Evolutionary conservation across 2,113 vertebrate genomes (phyloP).

Genomic region (Laticauda laticaudata): DNA sequence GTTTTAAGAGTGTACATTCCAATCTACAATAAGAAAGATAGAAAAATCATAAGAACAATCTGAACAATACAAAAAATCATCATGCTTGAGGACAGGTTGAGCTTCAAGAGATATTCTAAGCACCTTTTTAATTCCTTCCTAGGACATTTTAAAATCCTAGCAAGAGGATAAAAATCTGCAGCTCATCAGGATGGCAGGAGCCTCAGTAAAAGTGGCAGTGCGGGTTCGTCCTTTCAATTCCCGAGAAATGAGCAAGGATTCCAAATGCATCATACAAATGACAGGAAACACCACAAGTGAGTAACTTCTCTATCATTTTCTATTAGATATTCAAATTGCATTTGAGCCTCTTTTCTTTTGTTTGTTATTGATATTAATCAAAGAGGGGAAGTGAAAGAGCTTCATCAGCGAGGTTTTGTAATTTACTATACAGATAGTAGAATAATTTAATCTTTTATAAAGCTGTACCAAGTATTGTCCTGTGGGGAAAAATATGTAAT

Average conservation of each 20-base stretch:
- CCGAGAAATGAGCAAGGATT: conserved; percentile 89
- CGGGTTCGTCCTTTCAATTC: conserved; percentile 97
- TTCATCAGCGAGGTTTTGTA: not conserved
- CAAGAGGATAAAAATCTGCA: not conserved
- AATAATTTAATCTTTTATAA: not conserved
- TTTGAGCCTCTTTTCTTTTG: not conserved
- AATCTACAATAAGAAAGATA: not conserved
- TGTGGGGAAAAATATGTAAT: not conserved
- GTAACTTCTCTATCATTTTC: conserved; percentile 54
- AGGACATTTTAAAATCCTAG: not conserved
- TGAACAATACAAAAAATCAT: not conserved
- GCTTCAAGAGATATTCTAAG: not conserved
- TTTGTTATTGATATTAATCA: not conserved
- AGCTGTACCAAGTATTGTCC: not conserved
- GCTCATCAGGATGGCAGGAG: conserved; percentile 83
- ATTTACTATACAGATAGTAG: not conserved
- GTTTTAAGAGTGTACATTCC: not conserved
- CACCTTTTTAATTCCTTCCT: accelerated
- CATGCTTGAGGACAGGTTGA: not conserved
- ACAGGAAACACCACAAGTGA: conserved; percentile 96
- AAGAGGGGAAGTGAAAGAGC: not conserved
- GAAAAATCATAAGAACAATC: not conserved
- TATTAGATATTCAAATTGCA: not conserved
- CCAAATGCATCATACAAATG: conserved; percentile 99
- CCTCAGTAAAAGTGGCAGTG: conserved; percentile 98